Conservation (phyloP, 2,113 vertebrate genomes). For the Ovibos moschatus region DNA sequence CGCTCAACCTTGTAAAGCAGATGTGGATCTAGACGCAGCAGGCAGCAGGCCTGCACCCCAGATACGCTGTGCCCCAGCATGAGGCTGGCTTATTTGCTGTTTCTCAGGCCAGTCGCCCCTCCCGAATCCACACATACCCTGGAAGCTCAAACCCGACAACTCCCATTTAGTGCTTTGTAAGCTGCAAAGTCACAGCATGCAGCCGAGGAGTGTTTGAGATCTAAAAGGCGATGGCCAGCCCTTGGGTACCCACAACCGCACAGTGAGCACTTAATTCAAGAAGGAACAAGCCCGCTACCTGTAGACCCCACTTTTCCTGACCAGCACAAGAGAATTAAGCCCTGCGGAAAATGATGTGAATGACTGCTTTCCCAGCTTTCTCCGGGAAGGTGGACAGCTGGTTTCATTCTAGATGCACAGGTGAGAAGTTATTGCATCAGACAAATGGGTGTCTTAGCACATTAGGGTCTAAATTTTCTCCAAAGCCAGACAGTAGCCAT, state of each 20-base stretch:
- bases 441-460: too few species aligned
- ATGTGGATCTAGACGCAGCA: too few species aligned
- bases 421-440: neutral
- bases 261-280: too few species aligned
- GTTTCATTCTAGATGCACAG: neutral
- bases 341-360: fast-evolving
- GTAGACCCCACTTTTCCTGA: neutral
- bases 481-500: neutral
- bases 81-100: neutral
- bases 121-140: neutral
- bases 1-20: fast-evolving
- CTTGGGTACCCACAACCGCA: fast-evolving
- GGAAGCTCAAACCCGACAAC: too few species aligned
- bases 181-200: fast-evolving
- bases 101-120: neutral
- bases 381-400: neutral
- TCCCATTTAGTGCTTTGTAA: neutral
- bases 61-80: neutral
- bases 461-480: neutral
- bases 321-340: fast-evolving
- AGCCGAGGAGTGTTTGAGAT: neutral
- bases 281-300: fast-evolving
- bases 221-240: neutral
- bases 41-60: fast-evolving
- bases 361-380: neutral